Base-by-base conservation (phyloP, 2,888 invertebrate species). In the Cyaniris semiargus region DNA sequence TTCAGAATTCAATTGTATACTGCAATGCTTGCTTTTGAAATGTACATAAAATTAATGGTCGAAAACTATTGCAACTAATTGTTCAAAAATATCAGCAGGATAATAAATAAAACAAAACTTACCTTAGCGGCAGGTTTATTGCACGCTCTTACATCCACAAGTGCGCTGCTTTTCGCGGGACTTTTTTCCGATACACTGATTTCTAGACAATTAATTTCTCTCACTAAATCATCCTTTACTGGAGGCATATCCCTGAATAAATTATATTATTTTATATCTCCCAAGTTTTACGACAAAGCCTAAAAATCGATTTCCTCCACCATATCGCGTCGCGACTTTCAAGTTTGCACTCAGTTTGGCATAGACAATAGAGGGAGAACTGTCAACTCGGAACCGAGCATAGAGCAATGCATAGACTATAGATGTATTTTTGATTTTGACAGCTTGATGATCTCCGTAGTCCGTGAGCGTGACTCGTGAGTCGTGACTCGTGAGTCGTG, bases 51-150 rank as follows among this genome's bases (percentile, higher is more conserved):
- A 74, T 48, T 6, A 21, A 70, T 10, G 38, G 2, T 4, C 7
- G 23, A 38, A 38, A 38, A 21, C 5, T 23, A 23, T 44, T 72
- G 44, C 48, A 27, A 48, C 15, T 31, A 6, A 53, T 53, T 15
- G 0, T 15, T 18, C 2, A 7, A 18, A 53, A 53, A 53, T 48
- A 21, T 27, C 18, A 74, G 27, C 27, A 7, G 13, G 27, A 15
- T 66, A 70, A 10, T 48, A 4, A 70, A 76, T 66, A 44, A 38
- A 76, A 48, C 18, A 44, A 74, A 74, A 74, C 88, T 94, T 94
- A 96, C 96, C 95, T 95, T 95, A 81, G 95, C 91, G 79, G 94
- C 92, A 82, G 96, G 96, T 90, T 96, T 96, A 86, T 95, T 95
- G 87, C 96, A 96, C 82, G 96, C 96, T 89, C 96, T 94, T 83